phyloP scores from a whole-genome alignment of 2,113 vertebrate species.

The Dasyornis broadbenti region DNA sequence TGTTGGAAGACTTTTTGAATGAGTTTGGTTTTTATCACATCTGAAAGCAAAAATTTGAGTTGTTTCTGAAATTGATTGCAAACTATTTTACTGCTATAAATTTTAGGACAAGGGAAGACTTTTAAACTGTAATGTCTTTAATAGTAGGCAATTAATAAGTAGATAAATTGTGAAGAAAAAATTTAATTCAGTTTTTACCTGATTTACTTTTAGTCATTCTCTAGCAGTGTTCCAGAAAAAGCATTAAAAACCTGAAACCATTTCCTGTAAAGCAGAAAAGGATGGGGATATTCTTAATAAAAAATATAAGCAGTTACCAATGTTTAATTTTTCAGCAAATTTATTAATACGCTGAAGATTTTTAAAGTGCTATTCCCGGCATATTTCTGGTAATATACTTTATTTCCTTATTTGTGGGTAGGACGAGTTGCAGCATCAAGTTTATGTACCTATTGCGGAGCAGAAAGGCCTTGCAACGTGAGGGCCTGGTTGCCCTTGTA shows the following conservation, averaged over 20 bases:
- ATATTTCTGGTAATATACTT: not conserved
- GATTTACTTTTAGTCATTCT: not conserved
- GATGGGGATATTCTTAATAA: not conserved
- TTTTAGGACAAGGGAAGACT: not conserved
- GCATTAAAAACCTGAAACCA: not conserved
- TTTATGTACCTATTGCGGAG: not conserved
- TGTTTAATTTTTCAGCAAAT: not conserved
- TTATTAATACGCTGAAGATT: not conserved
- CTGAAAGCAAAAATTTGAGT: not conserved
- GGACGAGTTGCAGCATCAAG: not conserved
- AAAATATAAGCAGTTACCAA: not conserved
- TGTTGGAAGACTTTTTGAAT: not conserved
- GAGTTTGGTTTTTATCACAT: not conserved
- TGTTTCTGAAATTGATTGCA: slow-evolving; percentile 17
- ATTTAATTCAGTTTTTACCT: not conserved
- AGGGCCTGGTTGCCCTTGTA: no score
- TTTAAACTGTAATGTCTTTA: not conserved
- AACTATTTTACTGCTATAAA: not conserved
- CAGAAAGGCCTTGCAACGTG: no score
- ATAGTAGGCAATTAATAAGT: slow-evolving; percentile 16
- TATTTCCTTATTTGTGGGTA: not conserved
- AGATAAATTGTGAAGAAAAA: slow-evolving; percentile 10
- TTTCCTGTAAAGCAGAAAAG: slow-evolving; percentile 24
- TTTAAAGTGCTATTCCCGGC: not conserved
- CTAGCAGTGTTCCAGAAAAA: not conserved